phyloP scores from a whole-genome alignment of 2,797 vertebrate species.

The Mareca strepera region DNA sequence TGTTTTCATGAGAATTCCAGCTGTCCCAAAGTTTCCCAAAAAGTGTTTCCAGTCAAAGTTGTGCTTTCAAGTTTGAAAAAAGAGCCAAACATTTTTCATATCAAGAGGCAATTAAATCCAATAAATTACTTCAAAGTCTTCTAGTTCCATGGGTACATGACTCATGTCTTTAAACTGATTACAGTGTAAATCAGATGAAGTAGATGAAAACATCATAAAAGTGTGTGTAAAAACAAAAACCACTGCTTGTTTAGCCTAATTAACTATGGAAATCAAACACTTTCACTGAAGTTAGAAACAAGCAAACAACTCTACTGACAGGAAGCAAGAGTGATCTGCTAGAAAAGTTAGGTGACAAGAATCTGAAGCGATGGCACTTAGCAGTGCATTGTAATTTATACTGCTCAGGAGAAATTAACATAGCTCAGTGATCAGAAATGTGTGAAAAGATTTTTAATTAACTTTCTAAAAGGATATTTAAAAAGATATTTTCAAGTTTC shows the following conservation, averaged over 20 bases:
- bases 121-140: not conserved
- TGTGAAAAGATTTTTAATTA: slow-evolving; percentile 17
- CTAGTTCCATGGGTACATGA: not conserved
- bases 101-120: not conserved
- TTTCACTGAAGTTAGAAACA: not conserved
- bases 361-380: not conserved
- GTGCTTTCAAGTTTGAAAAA: not conserved
- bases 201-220: not conserved
- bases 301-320: not conserved
- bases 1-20: not conserved
- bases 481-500: not conserved
- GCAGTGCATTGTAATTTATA: not conserved
- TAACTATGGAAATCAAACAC: not conserved
- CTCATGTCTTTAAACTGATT: not conserved
- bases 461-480: not conserved
- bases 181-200: not conserved
- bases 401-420: not conserved
- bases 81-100: not conserved
- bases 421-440: not conserved
- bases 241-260: not conserved
- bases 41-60: not conserved
- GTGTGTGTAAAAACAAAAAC: not conserved
- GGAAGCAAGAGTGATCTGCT: not conserved
- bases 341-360: not conserved
- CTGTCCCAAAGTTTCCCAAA: not conserved